Evolutionary conservation across 2,888 invertebrate species (phyloP), one percentile per base, ranked within the genome.

Genomic region (Enchytraeus crypticus): DNA sequence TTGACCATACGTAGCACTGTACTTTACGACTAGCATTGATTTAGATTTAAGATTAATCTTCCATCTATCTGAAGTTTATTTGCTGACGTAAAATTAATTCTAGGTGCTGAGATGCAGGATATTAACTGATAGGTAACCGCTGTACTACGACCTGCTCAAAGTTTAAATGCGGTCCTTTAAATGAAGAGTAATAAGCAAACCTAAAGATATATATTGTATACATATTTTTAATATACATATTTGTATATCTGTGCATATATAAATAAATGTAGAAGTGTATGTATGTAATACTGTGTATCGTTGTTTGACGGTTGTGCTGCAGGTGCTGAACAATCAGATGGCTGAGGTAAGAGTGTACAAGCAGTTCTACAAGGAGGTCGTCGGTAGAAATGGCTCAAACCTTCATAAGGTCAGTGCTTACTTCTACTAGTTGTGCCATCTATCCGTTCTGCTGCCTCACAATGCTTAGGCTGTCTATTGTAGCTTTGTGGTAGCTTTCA

Each of bases 291-390:
- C 23, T 47, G n/a, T 47, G 18, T 49, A 3, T 23, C 3, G 26
- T 2, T 14, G 1, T 4, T n/a, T n/a, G 26, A 21, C 27, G 8
- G 8, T 0, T 29, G 2, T 51, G 5, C 33, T 51, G 27, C 33
- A 51, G 53, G 32, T 51, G 56, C 71, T 69, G 49, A 76, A 72
- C 69, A 80, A 75, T 66, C 76, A 69, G 65, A 74, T 75, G 65
- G 76, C 79, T 54, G 72, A 92, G 79, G 90, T 98, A 66, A 91
- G 92, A 62, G 92, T 97, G 73, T 95, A 90, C 82, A 95, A 96
- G 78, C 92, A 95, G 80, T 95, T 95, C 84, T 95, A 96, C 79
- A 93, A 93, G 80, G 92, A 92, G 77, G 88, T 98, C 67, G 93
- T 96, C 75, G 97, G 96, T 56, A 95, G 95, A 79, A 93, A 90